phyloP scores from a whole-genome alignment of 2,797 vertebrate genomes.

The Notolabrus celidotus region DNA sequence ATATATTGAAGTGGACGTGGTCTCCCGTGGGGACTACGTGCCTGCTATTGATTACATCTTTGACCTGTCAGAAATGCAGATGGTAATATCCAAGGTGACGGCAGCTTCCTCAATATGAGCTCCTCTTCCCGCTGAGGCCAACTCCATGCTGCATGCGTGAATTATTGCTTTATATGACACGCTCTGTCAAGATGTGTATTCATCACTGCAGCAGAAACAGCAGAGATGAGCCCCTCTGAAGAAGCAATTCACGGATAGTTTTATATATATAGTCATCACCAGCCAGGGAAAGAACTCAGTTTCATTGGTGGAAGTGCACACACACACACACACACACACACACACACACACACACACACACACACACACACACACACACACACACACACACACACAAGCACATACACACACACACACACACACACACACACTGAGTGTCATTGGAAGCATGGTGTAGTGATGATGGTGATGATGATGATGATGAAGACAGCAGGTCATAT shows the following conservation, averaged over 20 bases:
- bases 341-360: too few species aligned
- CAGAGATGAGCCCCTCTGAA: constrained; percentile 29
- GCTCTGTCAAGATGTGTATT: constrained; percentile 66
- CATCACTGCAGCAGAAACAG: constrained; percentile 38
- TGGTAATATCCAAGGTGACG: constrained; percentile 68
- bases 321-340: too few species aligned
- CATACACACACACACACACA: constrained; percentile 5
- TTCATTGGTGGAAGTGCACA: constrained; percentile 4
- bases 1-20: not conserved
- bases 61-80: constrained; percentile 62
- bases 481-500: constrained; percentile 62
- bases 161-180: constrained; percentile 70
- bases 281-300: constrained; percentile 33
- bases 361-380: too few species aligned
- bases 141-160: constrained; percentile 35
- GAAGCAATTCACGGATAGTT: constrained; percentile 45
- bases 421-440: constrained; percentile 12
- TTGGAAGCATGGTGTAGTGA: constrained; percentile 21
- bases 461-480: constrained; percentile 58
- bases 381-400: too few species aligned
- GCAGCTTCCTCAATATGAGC: constrained; percentile 57
- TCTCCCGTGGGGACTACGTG: constrained; percentile 1
- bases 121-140: constrained; percentile 38
- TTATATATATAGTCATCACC: constrained; percentile 14
- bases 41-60: constrained; percentile 73